Conservation (phyloP, 2,113 vertebrate species). For the Syngnathoides biaculeatus region DNA sequence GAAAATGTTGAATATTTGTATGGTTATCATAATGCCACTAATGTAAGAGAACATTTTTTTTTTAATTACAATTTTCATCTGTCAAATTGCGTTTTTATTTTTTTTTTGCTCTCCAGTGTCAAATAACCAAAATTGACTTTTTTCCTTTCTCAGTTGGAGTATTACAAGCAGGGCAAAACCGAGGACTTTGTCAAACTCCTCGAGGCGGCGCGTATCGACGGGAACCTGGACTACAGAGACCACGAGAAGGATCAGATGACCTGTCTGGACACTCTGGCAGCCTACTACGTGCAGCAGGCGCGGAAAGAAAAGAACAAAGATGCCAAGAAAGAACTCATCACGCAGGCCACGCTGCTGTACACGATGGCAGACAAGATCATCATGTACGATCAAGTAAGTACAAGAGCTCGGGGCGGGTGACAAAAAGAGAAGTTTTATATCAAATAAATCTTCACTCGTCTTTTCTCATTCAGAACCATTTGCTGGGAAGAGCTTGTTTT, state of each 20-base stretch:
- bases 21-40: background rate
- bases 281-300: conserved; percentile 98
- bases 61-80: no score
- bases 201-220: conserved; percentile 96
- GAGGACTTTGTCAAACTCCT: conserved; percentile 98
- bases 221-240: conserved; percentile 97
- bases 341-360: conserved; percentile 93
- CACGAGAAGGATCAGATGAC: conserved; percentile 99
- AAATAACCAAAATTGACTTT: background rate
- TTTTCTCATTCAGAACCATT: conserved; percentile 84
- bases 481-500: conserved; percentile 97
- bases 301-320: conserved; percentile 98
- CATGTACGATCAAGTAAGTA: conserved; percentile 97
- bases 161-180: conserved; percentile 98
- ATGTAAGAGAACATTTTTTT: no score
- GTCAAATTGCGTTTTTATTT: no score
- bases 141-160: conserved; percentile 82
- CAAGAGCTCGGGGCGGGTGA: background rate
- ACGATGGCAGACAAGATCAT: conserved; percentile 99
- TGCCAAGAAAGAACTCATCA: conserved; percentile 98
- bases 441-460: conserved; percentile 7
- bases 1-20: background rate
- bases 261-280: conserved; percentile 93
- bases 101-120: no score
- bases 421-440: background rate